phyloP scores from a whole-genome alignment of 53 echinoderm and acorn worm species.

The Patiria pectinifera region DNA sequence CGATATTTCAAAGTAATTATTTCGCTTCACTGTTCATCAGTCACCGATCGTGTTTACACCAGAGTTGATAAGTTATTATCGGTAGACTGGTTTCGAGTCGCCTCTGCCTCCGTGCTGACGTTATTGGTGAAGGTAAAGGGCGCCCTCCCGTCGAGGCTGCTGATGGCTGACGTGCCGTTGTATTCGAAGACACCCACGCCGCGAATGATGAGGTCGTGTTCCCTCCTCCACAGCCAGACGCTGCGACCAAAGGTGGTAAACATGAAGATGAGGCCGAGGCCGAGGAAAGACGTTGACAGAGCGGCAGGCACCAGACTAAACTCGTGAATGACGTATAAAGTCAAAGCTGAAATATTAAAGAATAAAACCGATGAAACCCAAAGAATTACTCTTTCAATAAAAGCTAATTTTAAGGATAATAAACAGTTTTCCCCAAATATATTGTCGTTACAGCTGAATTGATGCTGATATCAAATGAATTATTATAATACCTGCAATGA shows the following conservation, averaged over 20 bases:
- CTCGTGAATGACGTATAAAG: slow-evolving; percentile 54
- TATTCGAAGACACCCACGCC: slow-evolving; percentile 44
- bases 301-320: slow-evolving; percentile 87
- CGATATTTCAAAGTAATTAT: too few relatives aligned
- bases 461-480: background rate
- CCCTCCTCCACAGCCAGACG: slow-evolving; percentile 81
- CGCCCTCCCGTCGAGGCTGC: slow-evolving; percentile 41
- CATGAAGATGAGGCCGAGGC: slow-evolving; percentile 85
- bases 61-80: slow-evolving; percentile 63
- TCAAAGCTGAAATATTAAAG: slow-evolving; percentile 12
- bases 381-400: too few relatives aligned
- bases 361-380: background rate
- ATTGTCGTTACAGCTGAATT: too few relatives aligned
- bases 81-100: background rate
- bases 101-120: background rate
- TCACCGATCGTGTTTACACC: slow-evolving; percentile 4
- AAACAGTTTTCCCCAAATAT: too few relatives aligned
- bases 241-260: slow-evolving; percentile 82
- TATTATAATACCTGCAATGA: slow-evolving; percentile 65
- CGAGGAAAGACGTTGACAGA: slow-evolving; percentile 82
- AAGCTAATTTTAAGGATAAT: too few relatives aligned
- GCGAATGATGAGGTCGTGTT: slow-evolving; percentile 62
- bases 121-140: slow-evolving; percentile 54
- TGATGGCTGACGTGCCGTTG: slow-evolving; percentile 43
- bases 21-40: background rate